These are phyloP conservation scores for Aporophyla nigra DNA, from an alignment of 2,888 invertebrate genomes.

Conservation along the genomic window DNA sequence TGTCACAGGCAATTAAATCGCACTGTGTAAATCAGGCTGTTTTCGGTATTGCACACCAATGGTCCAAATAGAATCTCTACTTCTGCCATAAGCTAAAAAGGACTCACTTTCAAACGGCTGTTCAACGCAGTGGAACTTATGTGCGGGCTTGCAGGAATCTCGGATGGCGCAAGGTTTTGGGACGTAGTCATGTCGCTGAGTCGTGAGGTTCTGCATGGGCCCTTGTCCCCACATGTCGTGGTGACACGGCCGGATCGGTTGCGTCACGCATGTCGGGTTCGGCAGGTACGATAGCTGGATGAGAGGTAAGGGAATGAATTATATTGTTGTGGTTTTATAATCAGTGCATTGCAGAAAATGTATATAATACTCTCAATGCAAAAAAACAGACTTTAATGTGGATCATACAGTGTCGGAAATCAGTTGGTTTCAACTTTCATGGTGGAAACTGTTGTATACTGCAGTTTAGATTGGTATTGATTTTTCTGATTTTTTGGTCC, in stretches of 20 bases:
- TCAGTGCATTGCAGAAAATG: too few relatives aligned
- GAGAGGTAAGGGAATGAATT: neutral
- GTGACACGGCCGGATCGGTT: conserved; percentile 91
- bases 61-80: neutral
- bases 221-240: conserved; percentile 92
- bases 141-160: conserved; percentile 79
- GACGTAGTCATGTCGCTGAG: conserved; percentile 94
- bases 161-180: conserved; percentile 90
- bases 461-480: too few relatives aligned
- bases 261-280: conserved; percentile 89
- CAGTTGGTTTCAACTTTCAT: neutral
- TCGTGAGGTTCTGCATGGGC: conserved; percentile 94
- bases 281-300: conserved; percentile 90
- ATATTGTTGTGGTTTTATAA: neutral
- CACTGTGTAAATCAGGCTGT: too few relatives aligned
- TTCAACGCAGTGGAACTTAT: conserved; percentile 78
- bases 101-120: conserved; percentile 84
- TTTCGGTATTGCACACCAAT: too few relatives aligned
- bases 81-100: neutral
- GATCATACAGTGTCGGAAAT: neutral
- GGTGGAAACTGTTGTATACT: too few relatives aligned
- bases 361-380: too few relatives aligned
- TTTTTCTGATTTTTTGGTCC: neutral
- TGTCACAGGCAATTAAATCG: too few relatives aligned
- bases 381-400: too few relatives aligned